Conservation (phyloP, 2,113 vertebrate genomes). For the Anguilla rostrata region DNA sequence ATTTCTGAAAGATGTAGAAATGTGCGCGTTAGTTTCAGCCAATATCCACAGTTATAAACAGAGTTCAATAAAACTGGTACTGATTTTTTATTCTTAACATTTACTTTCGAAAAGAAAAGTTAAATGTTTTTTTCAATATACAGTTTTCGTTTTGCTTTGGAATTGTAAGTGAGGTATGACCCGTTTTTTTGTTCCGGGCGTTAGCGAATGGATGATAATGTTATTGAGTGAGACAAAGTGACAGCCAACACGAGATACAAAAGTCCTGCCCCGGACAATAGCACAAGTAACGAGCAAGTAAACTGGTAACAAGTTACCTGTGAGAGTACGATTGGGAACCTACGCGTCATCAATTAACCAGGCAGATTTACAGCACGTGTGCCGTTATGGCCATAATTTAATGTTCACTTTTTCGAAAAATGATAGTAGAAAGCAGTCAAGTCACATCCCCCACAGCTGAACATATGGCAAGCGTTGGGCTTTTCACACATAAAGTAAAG, state of each 20-base stretch:
- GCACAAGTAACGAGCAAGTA: not conserved
- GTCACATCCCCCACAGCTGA: not conserved
- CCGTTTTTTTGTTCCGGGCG: not conserved
- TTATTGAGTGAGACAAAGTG: not conserved
- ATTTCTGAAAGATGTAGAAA: not conserved
- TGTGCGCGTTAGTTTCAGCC: not conserved
- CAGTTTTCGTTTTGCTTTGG: constrained; percentile 27
- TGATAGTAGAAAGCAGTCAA: not conserved
- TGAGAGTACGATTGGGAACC: not conserved
- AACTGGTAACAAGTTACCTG: not conserved
- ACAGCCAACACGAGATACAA: not conserved
- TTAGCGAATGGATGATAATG: not conserved
- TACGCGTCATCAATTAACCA: not conserved
- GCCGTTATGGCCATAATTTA: not conserved
- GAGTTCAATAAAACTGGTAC: not conserved
- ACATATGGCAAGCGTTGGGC: not conserved
- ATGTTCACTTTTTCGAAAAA: not conserved
- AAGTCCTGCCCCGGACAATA: not conserved
- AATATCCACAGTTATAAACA: constrained; percentile 20
- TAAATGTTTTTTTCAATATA: not conserved
- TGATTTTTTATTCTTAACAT: not conserved
- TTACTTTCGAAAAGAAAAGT: constrained; percentile 31
- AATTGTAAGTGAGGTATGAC: not conserved
- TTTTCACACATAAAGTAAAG: too few species aligned
- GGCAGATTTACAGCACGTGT: not conserved